Conservation (phyloP, 2,888 invertebrate species). For the Conchocele bisecta region DNA sequence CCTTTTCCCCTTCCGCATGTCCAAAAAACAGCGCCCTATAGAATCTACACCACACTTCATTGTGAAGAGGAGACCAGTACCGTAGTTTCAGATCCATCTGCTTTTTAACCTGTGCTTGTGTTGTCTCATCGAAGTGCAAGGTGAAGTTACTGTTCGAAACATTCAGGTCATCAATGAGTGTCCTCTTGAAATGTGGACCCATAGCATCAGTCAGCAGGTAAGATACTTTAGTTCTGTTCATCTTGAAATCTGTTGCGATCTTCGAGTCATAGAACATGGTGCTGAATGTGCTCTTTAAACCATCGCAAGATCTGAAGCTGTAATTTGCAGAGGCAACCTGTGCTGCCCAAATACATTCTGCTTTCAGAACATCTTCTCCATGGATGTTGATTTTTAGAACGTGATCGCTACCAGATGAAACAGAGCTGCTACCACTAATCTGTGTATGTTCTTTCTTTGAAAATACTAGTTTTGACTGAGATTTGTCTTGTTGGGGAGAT, state of each 20-base stretch:
- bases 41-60: slow-evolving; percentile 24
- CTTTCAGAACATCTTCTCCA: not conserved
- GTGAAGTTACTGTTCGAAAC: not conserved
- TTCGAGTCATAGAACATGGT: slow-evolving; percentile 42
- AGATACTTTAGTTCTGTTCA: slow-evolving; percentile 47
- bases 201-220: slow-evolving; percentile 53
- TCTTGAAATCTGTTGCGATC: slow-evolving; percentile 30
- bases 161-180: slow-evolving; percentile 22
- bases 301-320: slow-evolving; percentile 35
- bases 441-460: no score
- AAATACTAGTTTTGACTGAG: no score
- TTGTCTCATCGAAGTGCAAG: slow-evolving; percentile 50
- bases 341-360: slow-evolving; percentile 28
- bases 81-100: slow-evolving; percentile 42
- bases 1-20: slow-evolving; percentile 48
- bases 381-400: no score
- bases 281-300: slow-evolving; percentile 18
- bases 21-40: slow-evolving; percentile 47
- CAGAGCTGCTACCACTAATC: no score
- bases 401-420: no score
- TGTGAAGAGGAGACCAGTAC: slow-evolving; percentile 37
- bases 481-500: no score
- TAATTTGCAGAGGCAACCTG: slow-evolving; percentile 33
- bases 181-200: slow-evolving; percentile 41
- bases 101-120: slow-evolving; percentile 34